A percentile compares a stretch with the other conserved stretches of the same genome.
Conservation (phyloP, 1,140 invertebrate species). For the Venustaconcha ellipsiformis region DNA sequence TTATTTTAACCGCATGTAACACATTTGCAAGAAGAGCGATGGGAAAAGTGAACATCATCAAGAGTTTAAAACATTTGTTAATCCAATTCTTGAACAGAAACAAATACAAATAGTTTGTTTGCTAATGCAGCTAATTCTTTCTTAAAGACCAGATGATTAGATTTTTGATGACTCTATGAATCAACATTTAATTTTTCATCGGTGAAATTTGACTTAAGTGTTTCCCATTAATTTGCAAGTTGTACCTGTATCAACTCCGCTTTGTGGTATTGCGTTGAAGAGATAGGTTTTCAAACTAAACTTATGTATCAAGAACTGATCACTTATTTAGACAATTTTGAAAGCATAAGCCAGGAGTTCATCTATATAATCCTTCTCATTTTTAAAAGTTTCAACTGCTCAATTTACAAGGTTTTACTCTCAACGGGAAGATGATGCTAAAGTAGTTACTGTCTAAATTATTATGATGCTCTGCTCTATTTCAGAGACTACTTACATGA, state of each 20-base stretch:
- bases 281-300: constrained; percentile 21
- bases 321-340: constrained; percentile 9
- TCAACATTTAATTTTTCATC: constrained; percentile 15
- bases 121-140: constrained; percentile 14
- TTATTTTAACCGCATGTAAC: constrained; percentile 3
- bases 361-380: background rate
- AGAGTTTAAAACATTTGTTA: constrained; percentile 5
- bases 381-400: background rate
- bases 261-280: constrained; percentile 25
- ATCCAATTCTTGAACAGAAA: constrained; percentile 15
- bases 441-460: background rate
- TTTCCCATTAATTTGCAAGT: constrained; percentile 9
- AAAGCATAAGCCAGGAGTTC: constrained; percentile 1
- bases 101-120: constrained; percentile 18
- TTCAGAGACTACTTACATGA: constrained; percentile 12
- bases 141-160: constrained; percentile 8
- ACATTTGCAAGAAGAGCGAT: constrained; percentile 8
- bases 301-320: constrained; percentile 15
- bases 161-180: constrained; percentile 9
- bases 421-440: constrained; percentile 14
- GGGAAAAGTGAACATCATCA: constrained; percentile 12
- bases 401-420: background rate
- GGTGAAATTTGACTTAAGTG: constrained; percentile 13
- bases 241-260: constrained; percentile 7
- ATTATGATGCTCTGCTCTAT: constrained; percentile 14